A percentile compares a stretch with the other conserved stretches of the same genome.
Evolutionary conservation across 1,140 invertebrate genomes (phyloP).

Genomic region (Platyscapa corneri): DNA sequence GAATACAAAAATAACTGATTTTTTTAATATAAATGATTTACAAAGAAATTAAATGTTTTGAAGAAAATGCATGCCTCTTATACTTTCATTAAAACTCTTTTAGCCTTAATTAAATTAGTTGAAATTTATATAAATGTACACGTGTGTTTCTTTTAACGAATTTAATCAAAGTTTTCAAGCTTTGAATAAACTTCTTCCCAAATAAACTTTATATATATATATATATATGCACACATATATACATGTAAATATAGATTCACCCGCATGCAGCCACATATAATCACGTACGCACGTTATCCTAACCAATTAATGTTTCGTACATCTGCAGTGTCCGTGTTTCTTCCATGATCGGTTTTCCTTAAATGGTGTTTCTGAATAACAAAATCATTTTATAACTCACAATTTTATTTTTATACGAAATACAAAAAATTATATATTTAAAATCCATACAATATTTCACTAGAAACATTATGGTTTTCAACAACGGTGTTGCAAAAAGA

Average conservation of each 20-base stretch:
- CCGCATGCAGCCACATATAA: no score
- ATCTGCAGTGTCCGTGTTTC: no score
- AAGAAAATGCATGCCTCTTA: not conserved
- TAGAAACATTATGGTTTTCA: no score
- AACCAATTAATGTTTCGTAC: no score
- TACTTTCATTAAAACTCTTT: not conserved
- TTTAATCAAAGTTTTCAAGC: slow-evolving; percentile 3
- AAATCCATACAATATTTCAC: no score
- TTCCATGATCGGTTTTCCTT: not conserved
- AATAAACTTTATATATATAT: not conserved
- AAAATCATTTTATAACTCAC: not conserved
- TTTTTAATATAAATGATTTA: not conserved
- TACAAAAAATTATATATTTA: no score
- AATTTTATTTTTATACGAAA: no score
- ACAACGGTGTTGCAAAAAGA: no score
- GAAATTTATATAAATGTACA: not conserved
- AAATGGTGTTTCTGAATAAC: not conserved
- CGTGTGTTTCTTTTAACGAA: not conserved
- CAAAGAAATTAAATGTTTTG: not conserved
- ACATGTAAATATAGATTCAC: no score
- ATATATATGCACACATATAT: not conserved
- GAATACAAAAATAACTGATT: not conserved
- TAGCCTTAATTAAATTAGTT: not conserved
- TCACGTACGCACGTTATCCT: no score
- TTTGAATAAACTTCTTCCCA: not conserved